Percentiles rank a stretch among this genome's conserved stretches.
Evolutionary conservation across 2,113 vertebrate genomes (phyloP).

Genomic region (Pedionomus torquatus): DNA sequence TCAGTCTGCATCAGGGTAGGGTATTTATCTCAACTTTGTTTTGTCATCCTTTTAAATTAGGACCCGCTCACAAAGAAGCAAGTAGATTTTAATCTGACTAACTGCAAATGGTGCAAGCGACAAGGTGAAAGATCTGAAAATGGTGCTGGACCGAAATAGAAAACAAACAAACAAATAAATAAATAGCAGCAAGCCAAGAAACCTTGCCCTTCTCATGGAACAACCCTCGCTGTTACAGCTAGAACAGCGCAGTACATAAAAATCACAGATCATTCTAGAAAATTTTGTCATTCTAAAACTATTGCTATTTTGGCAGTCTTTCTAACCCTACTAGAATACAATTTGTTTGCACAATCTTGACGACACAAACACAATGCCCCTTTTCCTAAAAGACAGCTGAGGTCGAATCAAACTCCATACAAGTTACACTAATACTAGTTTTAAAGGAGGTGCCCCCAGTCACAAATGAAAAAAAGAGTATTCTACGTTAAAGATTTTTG

Average conservation of each 20-base stretch:
- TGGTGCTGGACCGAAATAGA: background rate
- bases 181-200: background rate
- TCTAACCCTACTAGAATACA: slow-evolving; percentile 56
- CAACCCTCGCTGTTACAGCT: background rate
- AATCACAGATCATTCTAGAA: background rate
- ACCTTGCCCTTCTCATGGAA: background rate
- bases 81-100: background rate
- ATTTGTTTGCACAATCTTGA: slow-evolving; percentile 14
- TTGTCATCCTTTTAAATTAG: background rate
- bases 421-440: background rate
- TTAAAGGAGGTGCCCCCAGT: background rate
- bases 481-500: background rate
- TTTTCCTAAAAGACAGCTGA: background rate
- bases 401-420: slow-evolving; percentile 33
- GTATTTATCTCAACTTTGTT: background rate
- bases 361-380: background rate
- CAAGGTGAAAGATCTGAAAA: background rate
- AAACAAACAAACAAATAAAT: background rate
- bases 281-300: slow-evolving; percentile 26
- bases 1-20: background rate
- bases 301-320: slow-evolving; percentile 61
- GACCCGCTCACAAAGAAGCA: background rate
- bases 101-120: background rate
- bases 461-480: background rate
- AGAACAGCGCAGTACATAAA: background rate